These are phyloP conservation scores for Phlogophora meticulosa DNA, from an alignment of 2,888 invertebrate species.

Conservation along the genomic window DNA sequence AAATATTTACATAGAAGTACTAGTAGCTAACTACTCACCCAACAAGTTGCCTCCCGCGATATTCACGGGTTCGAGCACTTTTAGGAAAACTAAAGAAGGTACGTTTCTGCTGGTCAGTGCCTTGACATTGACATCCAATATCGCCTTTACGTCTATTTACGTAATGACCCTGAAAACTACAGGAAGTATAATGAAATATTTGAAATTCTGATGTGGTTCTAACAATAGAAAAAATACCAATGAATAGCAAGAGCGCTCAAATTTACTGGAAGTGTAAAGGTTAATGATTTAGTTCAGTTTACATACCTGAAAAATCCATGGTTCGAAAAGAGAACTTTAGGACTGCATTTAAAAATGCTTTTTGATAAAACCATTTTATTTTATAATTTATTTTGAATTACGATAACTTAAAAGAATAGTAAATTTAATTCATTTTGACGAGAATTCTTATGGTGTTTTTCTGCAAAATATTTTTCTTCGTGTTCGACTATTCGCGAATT, in stretches of 20 bases:
- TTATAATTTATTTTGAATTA: background rate
- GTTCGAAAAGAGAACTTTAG: conserved; percentile 68
- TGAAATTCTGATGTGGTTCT: background rate
- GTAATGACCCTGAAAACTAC: conserved; percentile 90
- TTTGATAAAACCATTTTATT: conserved; percentile 76
- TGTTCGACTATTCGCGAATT: conserved; percentile 19
- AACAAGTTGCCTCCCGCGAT: conserved; percentile 94
- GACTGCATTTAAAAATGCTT: conserved; percentile 64
- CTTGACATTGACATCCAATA: conserved; percentile 82
- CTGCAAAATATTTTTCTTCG: conserved; percentile 23
- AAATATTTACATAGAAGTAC: background rate
- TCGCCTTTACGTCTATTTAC: conserved; percentile 81
- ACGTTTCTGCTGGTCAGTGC: conserved; percentile 74
- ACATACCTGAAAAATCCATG: conserved; percentile 66
- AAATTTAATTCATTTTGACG: conserved; percentile 42
- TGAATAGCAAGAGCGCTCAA: background rate
- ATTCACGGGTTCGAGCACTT: conserved; percentile 91
- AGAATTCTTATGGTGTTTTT: conserved; percentile 39
- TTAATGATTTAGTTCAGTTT: background rate
- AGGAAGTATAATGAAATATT: conserved; percentile 62
- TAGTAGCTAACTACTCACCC: conserved; percentile 91
- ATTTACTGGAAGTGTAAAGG: background rate
- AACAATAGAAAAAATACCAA: background rate
- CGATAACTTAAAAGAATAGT: background rate
- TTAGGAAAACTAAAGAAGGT: conserved; percentile 83